Evolutionary conservation across 2,797 vertebrate genomes (phyloP), one percentile per base, ranked within the genome.

Genomic region (Aeoliscus strigatus): DNA sequence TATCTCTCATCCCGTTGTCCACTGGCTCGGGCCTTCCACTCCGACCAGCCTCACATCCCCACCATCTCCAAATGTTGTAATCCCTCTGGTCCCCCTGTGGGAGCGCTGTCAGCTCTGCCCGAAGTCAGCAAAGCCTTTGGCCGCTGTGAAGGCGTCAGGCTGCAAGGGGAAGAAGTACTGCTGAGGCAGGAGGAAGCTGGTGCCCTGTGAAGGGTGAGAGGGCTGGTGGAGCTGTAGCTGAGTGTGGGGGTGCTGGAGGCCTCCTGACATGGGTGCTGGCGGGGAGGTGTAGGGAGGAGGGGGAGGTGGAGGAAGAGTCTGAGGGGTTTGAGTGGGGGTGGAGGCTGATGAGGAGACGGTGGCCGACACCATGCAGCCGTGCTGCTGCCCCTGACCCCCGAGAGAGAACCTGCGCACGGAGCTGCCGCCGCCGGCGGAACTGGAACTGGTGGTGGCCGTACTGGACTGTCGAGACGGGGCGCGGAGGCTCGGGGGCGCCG

Each of bases 381-480:
- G 86, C 57, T 86, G 57, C 60, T 76, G 73, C 21, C 73, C 70
- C 29, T 59, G 78, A 16, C 75, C 79, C 7, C 91, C 88, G 0
- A 94, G 85, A 18, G 95, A 96, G 68, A 94, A 92, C 56, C 93
- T 87, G 3, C 87, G 81, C 33, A 90, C 75, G 0, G 94, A 97
- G 67, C 94, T 85, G 0, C 90, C 81, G 8, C 94, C 89, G 0
- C 92, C n/a, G n/a, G 91, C 94, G 0, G 94, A 98, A 46, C 94
- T 97, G 75, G 93, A 97, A 77, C 95, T 98, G 7, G 95, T 98
- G 59, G 96, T 91, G 1, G 94, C 95, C 0, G 94, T 97, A 86
- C 96, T 98, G 1, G 95, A 98, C 72, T 98, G 96, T 31, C 93
- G 92, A 1, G 94, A 98, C 0, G 96, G 97, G 0, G 96, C 96